phyloP scores from a whole-genome alignment of 2,888 invertebrate genomes.

The Phorcus lineatus region DNA sequence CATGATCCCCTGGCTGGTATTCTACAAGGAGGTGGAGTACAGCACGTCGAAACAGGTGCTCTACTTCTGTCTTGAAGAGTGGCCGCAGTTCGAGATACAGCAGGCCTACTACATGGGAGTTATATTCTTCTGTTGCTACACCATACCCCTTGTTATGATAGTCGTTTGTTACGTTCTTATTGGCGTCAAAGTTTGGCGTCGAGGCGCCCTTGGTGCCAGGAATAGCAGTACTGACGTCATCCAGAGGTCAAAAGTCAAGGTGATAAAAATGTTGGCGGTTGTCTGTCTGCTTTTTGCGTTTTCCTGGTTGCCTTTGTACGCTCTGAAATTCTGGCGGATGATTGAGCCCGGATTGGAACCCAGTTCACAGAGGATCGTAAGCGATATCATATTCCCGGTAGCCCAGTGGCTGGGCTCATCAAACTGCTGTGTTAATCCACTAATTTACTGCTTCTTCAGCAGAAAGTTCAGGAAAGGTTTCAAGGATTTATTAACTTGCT shows the following conservation, averaged over 20 bases:
- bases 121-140: slow-evolving; percentile 91
- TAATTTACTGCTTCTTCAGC: slow-evolving; percentile 95
- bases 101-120: slow-evolving; percentile 90
- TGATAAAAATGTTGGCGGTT: slow-evolving; percentile 93
- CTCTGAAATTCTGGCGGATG: slow-evolving; percentile 81
- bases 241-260: slow-evolving; percentile 92
- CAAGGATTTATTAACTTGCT: slow-evolving; percentile 56
- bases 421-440: slow-evolving; percentile 96
- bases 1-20: slow-evolving; percentile 92
- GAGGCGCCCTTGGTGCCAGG: slow-evolving; percentile 89
- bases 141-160: slow-evolving; percentile 91
- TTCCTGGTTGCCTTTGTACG: slow-evolving; percentile 93
- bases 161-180: slow-evolving; percentile 93
- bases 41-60: slow-evolving; percentile 36
- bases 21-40: slow-evolving; percentile 81
- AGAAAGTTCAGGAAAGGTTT: slow-evolving; percentile 94
- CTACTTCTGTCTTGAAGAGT: slow-evolving; percentile 76
- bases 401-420: slow-evolving; percentile 96
- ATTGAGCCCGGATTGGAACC: slow-evolving; percentile 79
- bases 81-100: slow-evolving; percentile 89
- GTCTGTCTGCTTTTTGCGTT: slow-evolving; percentile 92
- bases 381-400: slow-evolving; percentile 85
- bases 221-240: slow-evolving; percentile 49
- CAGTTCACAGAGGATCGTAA: slow-evolving; percentile 81
- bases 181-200: slow-evolving; percentile 91